Base-by-base conservation (phyloP, 1,140 invertebrate species). In the Eumeta japonica region DNA sequence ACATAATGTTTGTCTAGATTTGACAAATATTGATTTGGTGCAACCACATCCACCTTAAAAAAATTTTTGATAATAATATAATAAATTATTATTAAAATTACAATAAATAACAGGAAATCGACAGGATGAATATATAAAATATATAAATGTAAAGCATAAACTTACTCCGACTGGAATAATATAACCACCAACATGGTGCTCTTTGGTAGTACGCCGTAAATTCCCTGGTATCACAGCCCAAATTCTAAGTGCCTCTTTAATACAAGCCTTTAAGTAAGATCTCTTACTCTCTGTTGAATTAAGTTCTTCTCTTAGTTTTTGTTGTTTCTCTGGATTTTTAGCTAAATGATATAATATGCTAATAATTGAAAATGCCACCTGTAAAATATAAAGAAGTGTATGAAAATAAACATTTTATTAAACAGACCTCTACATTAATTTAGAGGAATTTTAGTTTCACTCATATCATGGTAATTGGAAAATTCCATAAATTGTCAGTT, bases 161-260 rank as follows among this genome's bases (percentile, higher is more conserved):
- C 73, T 71, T 68, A 84, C 82, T 34, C 82, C 81, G 56, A 81
- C 77, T 5, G 84, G 83, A 32, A 84, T 62, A 17, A 62, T 53
- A 48, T 83, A 83, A 7, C 80, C 80, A 34, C 48, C 67, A 0
- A 84, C 55, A 4, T 79, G 62, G 34, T 82, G 60, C 41, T 83
- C 79, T 39, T 73, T 76, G 1, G 66, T 65, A 13, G 77, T 76
- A 18, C 62, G 60, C 20, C 82, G 62, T 9, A 78, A 41, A 10
- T 74, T 81, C 1, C 76, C 77, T 0, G 78, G 60, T 0, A 78
- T 55, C 2, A 83, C 73, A 2, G 81, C 76, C 46, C 75, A 66
- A 19, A 82, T 40, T 19, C 81, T 71, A n/a, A 81, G 63, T 2
- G 80, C 73, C 62, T 87, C 85, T 57, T 84, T 85, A 12, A 87